These are phyloP conservation scores for Drosophila kokeensis DNA, from an alignment of 2,888 invertebrate genomes.

Conservation along the genomic window DNA sequence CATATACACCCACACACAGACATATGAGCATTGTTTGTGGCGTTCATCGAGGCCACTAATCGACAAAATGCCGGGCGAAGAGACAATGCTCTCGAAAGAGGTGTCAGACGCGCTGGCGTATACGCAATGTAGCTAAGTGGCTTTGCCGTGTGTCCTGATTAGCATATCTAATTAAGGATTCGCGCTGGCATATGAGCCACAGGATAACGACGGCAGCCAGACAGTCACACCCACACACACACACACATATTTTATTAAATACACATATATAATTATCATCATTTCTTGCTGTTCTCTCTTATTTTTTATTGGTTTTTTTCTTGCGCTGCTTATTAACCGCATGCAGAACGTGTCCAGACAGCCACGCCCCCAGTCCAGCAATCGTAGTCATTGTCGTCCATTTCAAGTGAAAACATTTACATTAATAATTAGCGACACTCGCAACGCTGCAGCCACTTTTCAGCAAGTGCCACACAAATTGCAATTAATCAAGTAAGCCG, in stretches of 20 bases:
- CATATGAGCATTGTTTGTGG: conserved; percentile 19
- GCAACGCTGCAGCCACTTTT: conserved; percentile 31
- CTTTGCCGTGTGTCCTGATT: conserved; percentile 66
- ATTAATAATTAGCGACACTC: conserved; percentile 77
- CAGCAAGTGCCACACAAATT: conserved; percentile 64
- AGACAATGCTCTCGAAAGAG: conserved; percentile 52
- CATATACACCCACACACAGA: neutral
- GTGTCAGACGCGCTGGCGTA: conserved; percentile 60
- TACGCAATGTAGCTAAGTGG: conserved; percentile 69
- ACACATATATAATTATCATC: conserved; percentile 23
- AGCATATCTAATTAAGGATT: conserved; percentile 81
- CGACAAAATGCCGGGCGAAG: conserved; percentile 31
- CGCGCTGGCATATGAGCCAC: conserved; percentile 59
- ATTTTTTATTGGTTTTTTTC: neutral
- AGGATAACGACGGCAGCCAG: conserved; percentile 75
- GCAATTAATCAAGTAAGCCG: conserved; percentile 73
- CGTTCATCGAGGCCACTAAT: conserved; percentile 36
- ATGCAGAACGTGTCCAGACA: conserved; percentile 49
- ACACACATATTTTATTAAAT: neutral
- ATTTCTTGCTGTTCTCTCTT: neutral
- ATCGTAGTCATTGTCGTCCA: conserved; percentile 20
- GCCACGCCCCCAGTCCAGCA: conserved; percentile 42
- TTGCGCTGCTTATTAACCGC: conserved; percentile 59
- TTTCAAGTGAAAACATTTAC: conserved; percentile 80
- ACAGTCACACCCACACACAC: conserved; percentile 35